Base-by-base conservation (phyloP, 1,140 invertebrate genomes). In the Drusus annulatus region DNA sequence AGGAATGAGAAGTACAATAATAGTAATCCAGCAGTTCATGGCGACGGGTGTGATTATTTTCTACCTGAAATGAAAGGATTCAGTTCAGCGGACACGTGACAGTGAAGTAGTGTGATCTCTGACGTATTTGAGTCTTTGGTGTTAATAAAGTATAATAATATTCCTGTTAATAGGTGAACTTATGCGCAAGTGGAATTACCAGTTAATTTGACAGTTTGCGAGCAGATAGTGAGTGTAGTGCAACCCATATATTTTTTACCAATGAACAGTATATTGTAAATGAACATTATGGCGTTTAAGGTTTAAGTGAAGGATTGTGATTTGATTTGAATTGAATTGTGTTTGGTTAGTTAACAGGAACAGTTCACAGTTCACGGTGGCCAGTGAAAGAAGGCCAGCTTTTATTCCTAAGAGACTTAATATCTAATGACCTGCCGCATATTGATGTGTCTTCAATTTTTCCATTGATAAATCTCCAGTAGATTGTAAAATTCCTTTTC, bases 341-440 rank as follows among this genome's bases (percentile, higher is more conserved):
- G 81, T 78, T 79, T 80, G 50, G 65, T 23, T 58, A 45, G 78
- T 76, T 74, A 45, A 45, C 62, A 17, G 31, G 45, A 78, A 58
- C 36, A 45, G 36, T 45, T 45, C 36, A 13, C 36, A 45, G 31
- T 36, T 36, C 31, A 74, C 58, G 50, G 65, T 75, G 78, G 81
- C 78, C 81, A 82, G 81, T 82, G 77, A 79, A 77, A 80, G 62
- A 74, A 79, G 81, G 81, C 78, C 81, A 80, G 81, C 81, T 82
- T 73, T 79, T 63, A 82, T 75, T 78, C 56, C 71, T 81, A 75
- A 81, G 76, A 78, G 71, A 81, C 80, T 81, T 31, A 56, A 75
- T 75, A 75, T 75, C 54, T 58, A 75, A 58, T 75, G 25, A 75
- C 52, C 71, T 58, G 23, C 52, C 51, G 71, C 54, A 50, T 75